Evolutionary conservation across 2,888 invertebrate species (phyloP).

Genomic region (Hydroisotoma schaefferi): DNA sequence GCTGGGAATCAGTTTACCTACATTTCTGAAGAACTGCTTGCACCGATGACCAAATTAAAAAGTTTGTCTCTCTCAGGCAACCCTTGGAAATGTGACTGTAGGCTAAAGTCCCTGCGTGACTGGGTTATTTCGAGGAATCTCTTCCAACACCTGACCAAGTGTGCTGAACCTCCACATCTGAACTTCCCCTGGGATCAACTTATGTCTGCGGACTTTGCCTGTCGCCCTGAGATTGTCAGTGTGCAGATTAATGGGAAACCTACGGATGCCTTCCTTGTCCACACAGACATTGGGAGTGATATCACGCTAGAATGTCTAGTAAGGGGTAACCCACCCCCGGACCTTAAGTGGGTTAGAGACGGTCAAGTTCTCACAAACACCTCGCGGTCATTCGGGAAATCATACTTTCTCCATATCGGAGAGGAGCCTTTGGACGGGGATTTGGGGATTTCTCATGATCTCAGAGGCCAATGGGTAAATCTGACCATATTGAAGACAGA

Average conservation of each 20-base stretch:
- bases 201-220: constrained; percentile 72
- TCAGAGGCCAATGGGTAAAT: constrained; percentile 66
- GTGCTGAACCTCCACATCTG: constrained; percentile 67
- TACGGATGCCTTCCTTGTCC: constrained; percentile 54
- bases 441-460: neutral
- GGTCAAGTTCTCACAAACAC: constrained; percentile 54
- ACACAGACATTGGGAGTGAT: constrained; percentile 77
- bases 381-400: constrained; percentile 36
- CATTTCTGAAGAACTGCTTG: constrained; percentile 59
- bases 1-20: constrained; percentile 74
- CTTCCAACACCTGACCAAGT: constrained; percentile 69
- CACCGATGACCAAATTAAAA: constrained; percentile 72
- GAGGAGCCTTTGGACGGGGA: constrained; percentile 24
- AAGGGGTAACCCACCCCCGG: constrained; percentile 56
- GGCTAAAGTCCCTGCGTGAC: constrained; percentile 73
- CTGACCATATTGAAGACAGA: constrained; percentile 77
- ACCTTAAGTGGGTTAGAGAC: constrained; percentile 67
- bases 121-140: constrained; percentile 79
- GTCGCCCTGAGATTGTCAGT: constrained; percentile 66
- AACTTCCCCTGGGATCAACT: constrained; percentile 75
- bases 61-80: constrained; percentile 77
- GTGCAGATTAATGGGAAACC: constrained; percentile 41
- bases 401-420: constrained; percentile 40
- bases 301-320: constrained; percentile 77
- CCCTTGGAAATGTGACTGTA: constrained; percentile 87